Base-by-base conservation (phyloP, 2,797 vertebrate genomes). In the Alca torda region DNA sequence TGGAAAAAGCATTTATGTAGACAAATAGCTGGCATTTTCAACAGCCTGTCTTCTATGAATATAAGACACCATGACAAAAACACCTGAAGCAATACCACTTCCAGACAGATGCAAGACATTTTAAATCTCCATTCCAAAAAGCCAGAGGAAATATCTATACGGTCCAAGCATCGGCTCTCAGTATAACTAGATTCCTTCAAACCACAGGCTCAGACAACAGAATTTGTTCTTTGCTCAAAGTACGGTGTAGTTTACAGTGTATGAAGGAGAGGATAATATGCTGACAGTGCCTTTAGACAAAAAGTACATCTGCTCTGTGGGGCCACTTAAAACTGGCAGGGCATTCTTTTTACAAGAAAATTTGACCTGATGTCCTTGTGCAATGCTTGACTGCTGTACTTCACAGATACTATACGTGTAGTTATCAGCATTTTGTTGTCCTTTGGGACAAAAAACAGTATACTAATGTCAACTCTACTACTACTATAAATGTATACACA, bases 361-460 rank as follows among this genome's bases (percentile, higher is more conserved):
- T 78, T 54, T 94, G 79, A 93, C 82, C 82, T 61, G 39, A 37
- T 78, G 73, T 95, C 84, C 94, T 93, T 94, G 82, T 81, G 65
- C 87, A 79, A 0, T 59, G 69, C 76, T 81, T 90, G 69, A 63
- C 77, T 91, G 37, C 70, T 90, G 68, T 72, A 69, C 50, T 79
- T 90, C 76, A 19, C 16, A 69, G 65, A 59, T 69, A 59, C 33
- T 54, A 11, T 48, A 67, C 0, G 0, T 79, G 53, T 93, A 85
- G 69, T 81, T 94, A 91, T 57, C 87, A 84, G 85, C 70, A 64
- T 72, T 94, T 92, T 90, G 68, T 35, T 81, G 75, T 92, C 83
- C 80, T 93, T 65, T 65, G 69, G 89, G 89, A 88, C 26, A 43
- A 90, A 90, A 93, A 57, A 26, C 80, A 57, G 57, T 60, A 45